Percentiles rank a stretch among this genome's conserved stretches.
Conservation (phyloP, 2,113 vertebrate species). For the Scatophagus argus region DNA sequence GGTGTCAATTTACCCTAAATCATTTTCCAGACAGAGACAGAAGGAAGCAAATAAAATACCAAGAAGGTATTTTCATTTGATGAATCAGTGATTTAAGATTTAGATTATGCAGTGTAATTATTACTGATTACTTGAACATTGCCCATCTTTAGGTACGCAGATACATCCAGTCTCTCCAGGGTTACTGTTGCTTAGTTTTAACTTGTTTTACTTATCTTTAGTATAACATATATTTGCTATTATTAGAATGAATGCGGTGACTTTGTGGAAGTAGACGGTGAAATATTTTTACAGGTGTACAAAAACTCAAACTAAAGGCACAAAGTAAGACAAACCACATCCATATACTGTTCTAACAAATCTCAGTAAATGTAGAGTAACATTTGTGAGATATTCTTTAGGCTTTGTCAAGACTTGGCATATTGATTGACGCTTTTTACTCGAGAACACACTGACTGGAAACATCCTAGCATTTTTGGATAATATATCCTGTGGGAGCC, state of each 20-base stretch:
- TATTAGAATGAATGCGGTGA: neutral
- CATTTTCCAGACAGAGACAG: conserved; percentile 2
- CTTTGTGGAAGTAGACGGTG: too few relatives aligned
- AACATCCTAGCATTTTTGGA: too few relatives aligned
- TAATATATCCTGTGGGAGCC: too few relatives aligned
- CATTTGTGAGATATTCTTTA: neutral
- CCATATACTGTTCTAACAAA: neutral
- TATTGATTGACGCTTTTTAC: conserved; percentile 13
- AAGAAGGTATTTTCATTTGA: neutral
- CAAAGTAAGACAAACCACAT: neutral
- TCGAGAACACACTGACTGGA: neutral
- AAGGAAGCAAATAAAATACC: conserved; percentile 19
- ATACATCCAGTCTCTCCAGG: neutral
- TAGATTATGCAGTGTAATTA: conserved; percentile 19
- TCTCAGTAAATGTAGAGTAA: neutral
- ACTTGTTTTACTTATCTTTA: neutral
- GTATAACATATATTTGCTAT: neutral
- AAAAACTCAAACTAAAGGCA: conserved; percentile 8
- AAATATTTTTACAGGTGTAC: neutral
- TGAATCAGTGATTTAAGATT: conserved; percentile 2
- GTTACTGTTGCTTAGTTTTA: neutral
- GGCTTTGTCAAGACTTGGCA: neutral
- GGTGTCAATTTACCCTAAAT: conserved; percentile 45
- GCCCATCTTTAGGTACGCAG: neutral
- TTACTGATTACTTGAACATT: neutral